Evolutionary conservation across 2,888 invertebrate species (phyloP).

Genomic region (Pristionchus exspectatus): DNA sequence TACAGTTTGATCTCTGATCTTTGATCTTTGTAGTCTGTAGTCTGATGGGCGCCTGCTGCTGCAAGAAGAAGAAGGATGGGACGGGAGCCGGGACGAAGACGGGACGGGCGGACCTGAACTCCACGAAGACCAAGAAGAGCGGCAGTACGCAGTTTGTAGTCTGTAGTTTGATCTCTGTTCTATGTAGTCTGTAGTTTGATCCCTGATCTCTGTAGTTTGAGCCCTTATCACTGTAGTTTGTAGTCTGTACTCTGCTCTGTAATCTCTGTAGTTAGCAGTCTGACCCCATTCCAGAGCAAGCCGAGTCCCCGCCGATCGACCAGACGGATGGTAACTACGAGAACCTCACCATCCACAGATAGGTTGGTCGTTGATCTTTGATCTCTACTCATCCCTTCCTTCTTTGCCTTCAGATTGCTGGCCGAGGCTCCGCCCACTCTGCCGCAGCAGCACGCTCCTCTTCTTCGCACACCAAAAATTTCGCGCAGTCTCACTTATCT

Average conservation of each 20-base stretch:
- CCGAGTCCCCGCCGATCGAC: constrained; percentile 2
- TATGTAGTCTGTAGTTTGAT: neutral
- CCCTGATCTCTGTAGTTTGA: neutral
- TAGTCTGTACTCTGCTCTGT: neutral
- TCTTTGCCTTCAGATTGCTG: neutral
- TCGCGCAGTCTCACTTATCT: constrained; percentile 29
- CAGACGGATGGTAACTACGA: neutral
- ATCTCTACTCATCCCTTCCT: neutral
- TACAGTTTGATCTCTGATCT: constrained; percentile 2
- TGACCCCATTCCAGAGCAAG: neutral
- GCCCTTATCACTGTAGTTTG: too few species aligned
- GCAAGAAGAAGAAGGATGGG: constrained; percentile 1
- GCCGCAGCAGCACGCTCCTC: neutral
- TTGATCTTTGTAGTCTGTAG: neutral
- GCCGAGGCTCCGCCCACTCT: neutral
- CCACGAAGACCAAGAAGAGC: neutral
- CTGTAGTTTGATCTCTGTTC: neutral
- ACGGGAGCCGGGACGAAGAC: neutral
- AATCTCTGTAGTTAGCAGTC: neutral
- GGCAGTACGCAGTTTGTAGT: neutral
- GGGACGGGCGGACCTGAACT: neutral
- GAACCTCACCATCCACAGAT: constrained; percentile 28
- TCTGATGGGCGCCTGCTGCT: constrained; percentile 33
- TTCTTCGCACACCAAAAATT: neutral
- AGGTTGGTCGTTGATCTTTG: neutral